These are phyloP conservation scores for Actias luna DNA, from an alignment of 2,888 invertebrate genomes.

Conservation along the genomic window DNA sequence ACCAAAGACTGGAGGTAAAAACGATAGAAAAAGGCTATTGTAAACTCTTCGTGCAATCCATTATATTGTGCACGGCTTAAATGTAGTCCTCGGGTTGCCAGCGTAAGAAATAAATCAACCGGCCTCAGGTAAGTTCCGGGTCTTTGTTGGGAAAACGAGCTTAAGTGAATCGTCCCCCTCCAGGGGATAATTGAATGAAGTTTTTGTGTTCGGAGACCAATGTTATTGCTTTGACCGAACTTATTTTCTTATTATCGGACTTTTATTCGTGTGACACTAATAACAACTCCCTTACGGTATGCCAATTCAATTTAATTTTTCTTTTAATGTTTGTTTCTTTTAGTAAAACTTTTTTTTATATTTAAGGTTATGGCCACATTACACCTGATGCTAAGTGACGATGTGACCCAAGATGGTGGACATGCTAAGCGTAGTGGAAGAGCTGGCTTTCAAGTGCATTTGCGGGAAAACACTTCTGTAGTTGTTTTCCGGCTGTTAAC, in stretches of 20 bases:
- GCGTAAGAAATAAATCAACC: constrained; percentile 14
- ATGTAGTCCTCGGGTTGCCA: neutral
- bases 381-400: too few species aligned
- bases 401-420: too few species aligned
- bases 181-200: constrained; percentile 56
- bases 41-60: neutral
- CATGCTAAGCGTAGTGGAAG: too few species aligned
- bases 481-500: too few species aligned
- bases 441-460: too few species aligned
- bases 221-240: constrained; percentile 3
- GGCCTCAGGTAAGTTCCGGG: constrained; percentile 12
- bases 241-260: neutral
- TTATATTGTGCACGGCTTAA: neutral
- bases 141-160: constrained; percentile 27
- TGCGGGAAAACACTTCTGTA: too few species aligned
- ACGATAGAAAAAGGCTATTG: neutral
- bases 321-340: neutral
- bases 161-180: constrained; percentile 62
- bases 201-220: constrained; percentile 32
- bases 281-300: neutral
- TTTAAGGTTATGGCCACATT: too few species aligned
- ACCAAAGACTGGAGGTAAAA: too few species aligned
- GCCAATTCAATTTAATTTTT: neutral
- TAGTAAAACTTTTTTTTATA: too few species aligned
- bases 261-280: neutral